phyloP scores from a whole-genome alignment of 2,113 vertebrate genomes.

The Circaetus cinerascens region DNA sequence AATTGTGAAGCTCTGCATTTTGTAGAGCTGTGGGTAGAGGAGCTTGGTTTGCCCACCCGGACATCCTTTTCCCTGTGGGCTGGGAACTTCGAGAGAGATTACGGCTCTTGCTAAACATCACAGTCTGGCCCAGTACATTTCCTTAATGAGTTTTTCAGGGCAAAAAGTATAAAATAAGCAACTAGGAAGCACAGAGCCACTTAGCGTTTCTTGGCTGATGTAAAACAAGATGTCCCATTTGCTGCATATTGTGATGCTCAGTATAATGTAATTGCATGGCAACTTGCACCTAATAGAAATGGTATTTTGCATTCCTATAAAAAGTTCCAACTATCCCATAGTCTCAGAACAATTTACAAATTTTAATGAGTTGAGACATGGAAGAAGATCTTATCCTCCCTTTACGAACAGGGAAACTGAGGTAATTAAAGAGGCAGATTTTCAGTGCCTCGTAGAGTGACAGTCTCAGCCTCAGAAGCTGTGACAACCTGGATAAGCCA shows the following conservation, averaged over 20 bases:
- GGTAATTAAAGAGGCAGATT: slow-evolving; percentile 1
- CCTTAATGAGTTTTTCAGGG: slow-evolving; percentile 41
- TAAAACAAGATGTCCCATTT: slow-evolving; percentile 31
- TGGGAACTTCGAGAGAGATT: background rate
- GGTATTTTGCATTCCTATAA: background rate
- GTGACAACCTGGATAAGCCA: background rate
- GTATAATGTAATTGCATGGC: slow-evolving; percentile 26
- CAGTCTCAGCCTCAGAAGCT: background rate
- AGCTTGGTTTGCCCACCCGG: background rate
- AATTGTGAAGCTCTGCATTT: background rate
- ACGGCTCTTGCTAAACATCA: background rate
- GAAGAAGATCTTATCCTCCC: background rate
- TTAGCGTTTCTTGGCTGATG: slow-evolving; percentile 2
- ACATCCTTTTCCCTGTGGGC: background rate
- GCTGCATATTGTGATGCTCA: background rate
- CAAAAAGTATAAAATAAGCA: slow-evolving; percentile 23
- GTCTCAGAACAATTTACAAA: slow-evolving; percentile 54
- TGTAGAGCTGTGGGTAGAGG: background rate
- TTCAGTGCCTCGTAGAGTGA: background rate
- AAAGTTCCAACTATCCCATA: slow-evolving; percentile 29
- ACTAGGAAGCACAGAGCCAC: background rate
- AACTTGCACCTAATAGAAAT: slow-evolving; percentile 1
- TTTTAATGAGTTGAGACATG: slow-evolving; percentile 28
- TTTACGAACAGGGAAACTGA: background rate
- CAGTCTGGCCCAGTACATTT: slow-evolving; percentile 21